phyloP scores from a whole-genome alignment of 2,113 vertebrate species.

The Tachysurus fulvidraco region DNA sequence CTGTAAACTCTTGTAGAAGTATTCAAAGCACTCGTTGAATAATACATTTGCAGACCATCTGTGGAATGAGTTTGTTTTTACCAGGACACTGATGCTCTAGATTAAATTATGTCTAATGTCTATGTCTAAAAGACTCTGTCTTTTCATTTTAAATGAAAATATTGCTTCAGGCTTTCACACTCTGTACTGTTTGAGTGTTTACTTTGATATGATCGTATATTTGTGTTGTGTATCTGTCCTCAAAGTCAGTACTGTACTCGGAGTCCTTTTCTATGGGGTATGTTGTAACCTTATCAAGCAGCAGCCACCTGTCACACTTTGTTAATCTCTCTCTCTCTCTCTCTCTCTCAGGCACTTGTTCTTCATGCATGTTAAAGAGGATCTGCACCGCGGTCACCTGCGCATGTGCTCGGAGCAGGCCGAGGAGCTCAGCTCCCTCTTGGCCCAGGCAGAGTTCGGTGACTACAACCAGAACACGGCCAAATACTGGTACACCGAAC shows the following conservation, averaged over 20 bases:
- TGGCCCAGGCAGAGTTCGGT: constrained; percentile 93
- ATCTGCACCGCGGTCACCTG: constrained; percentile 89
- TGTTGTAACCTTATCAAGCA: background rate
- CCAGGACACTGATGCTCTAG: no score
- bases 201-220: no score
- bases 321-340: constrained; percentile 32
- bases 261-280: background rate
- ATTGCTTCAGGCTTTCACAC: no score
- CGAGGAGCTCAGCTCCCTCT: constrained; percentile 86
- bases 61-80: no score
- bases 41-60: background rate
- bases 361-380: constrained; percentile 94
- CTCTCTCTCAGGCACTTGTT: constrained; percentile 83
- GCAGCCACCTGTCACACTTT: constrained; percentile 24
- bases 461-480: constrained; percentile 98
- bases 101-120: no score
- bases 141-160: no score
- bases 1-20: background rate
- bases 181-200: no score
- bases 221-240: background rate
- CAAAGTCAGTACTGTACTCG: constrained; percentile 21
- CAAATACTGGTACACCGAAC: constrained; percentile 87
- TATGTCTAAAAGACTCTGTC: no score
- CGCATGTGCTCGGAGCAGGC: constrained; percentile 88
- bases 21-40: background rate